phyloP scores from a whole-genome alignment of 2,113 vertebrate genomes.

The Corynorhinus townsendii region DNA sequence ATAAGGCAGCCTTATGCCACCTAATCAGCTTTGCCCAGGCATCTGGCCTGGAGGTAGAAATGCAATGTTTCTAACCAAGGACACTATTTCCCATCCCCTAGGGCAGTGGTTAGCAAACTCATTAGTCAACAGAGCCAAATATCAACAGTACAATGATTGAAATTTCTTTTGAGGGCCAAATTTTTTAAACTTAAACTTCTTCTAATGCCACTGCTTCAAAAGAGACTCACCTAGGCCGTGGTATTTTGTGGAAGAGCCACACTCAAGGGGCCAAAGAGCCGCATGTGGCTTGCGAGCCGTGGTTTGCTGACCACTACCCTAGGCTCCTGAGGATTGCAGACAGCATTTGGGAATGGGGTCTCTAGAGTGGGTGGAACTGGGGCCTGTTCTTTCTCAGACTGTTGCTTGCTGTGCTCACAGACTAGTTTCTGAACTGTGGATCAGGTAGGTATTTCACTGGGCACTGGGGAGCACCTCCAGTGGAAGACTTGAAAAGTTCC shows the following conservation, averaged over 20 bases:
- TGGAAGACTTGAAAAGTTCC: neutral
- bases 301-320: neutral
- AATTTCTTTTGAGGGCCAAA: too few relatives aligned
- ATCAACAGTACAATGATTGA: too few relatives aligned
- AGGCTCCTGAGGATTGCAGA: neutral
- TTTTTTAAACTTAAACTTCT: too few relatives aligned
- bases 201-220: too few relatives aligned
- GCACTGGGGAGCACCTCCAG: neutral
- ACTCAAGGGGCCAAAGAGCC: too few relatives aligned
- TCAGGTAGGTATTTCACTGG: neutral
- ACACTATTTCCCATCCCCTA: fast-evolving
- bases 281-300: too few relatives aligned
- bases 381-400: neutral
- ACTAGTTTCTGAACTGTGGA: neutral
- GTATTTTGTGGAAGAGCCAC: too few relatives aligned
- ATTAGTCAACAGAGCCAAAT: too few relatives aligned
- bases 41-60: neutral
- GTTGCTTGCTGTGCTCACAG: neutral
- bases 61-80: neutral
- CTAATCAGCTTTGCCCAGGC: neutral
- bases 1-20: neutral
- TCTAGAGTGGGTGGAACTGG: neutral
- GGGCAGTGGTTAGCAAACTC: too few relatives aligned
- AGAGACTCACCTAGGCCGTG: too few relatives aligned
- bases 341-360: neutral